These are phyloP conservation scores for Anas bahamensis DNA, from an alignment of 2,797 vertebrate genomes.

Conservation along the genomic window DNA sequence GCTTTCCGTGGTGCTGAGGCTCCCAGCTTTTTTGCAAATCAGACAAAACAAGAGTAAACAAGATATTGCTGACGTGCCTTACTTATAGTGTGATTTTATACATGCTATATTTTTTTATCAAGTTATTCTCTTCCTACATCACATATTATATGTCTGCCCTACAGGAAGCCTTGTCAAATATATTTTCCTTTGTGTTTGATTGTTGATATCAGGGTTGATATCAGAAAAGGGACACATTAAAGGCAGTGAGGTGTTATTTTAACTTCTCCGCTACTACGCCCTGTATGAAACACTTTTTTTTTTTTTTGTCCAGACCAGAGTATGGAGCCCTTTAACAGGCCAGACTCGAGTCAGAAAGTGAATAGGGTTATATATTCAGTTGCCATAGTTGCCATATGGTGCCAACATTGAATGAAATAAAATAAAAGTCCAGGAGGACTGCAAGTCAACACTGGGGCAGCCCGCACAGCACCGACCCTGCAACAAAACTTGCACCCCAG, in stretches of 20 bases:
- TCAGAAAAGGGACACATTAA: not conserved
- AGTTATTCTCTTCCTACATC: not conserved
- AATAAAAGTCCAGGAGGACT: constrained; percentile 47
- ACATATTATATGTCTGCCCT: not conserved
- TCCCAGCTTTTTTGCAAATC: not conserved
- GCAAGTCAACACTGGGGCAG: constrained; percentile 48
- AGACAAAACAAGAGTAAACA: not conserved
- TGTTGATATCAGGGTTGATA: not conserved
- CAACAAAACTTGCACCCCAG: not conserved
- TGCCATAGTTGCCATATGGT: constrained; percentile 75
- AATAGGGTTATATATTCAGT: constrained; percentile 73
- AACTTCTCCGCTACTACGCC: not conserved
- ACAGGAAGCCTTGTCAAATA: not conserved
- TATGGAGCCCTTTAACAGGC: constrained; percentile 25
- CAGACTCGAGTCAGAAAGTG: constrained; percentile 39
- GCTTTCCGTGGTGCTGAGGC: not conserved
- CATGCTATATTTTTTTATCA: not conserved
- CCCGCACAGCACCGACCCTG: not conserved
- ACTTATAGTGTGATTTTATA: not conserved
- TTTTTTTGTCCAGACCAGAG: not conserved
- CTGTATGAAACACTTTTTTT: not conserved
- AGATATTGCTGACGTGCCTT: not conserved
- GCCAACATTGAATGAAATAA: constrained; percentile 68
- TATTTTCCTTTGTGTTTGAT: not conserved
- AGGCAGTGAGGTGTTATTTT: not conserved